phyloP scores from a whole-genome alignment of 1,140 invertebrate genomes.

The Bombus pascuorum region DNA sequence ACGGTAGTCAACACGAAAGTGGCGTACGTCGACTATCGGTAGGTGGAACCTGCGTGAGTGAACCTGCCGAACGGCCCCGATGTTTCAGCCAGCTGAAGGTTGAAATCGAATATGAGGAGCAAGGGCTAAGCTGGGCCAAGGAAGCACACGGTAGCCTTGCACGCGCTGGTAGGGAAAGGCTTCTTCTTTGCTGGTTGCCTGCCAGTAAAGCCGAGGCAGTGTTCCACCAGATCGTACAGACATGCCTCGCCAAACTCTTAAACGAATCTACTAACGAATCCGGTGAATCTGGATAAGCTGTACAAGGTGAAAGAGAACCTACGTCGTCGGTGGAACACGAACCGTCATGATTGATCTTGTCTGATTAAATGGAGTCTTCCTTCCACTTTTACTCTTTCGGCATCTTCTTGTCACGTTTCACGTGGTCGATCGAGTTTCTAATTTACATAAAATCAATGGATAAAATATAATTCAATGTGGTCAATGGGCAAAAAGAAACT shows the following conservation, averaged over 20 bases:
- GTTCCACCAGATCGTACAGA: slow-evolving; percentile 26
- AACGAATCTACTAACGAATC: slow-evolving; percentile 32
- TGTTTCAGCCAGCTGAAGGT: slow-evolving; percentile 53
- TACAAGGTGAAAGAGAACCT: slow-evolving; percentile 15
- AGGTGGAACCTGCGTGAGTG: slow-evolving; percentile 67
- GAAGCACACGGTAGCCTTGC: slow-evolving; percentile 69
- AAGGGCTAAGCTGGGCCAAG: slow-evolving; percentile 66
- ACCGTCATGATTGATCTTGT: slow-evolving; percentile 32
- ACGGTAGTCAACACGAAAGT: slow-evolving; percentile 56
- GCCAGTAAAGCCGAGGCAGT: slow-evolving; percentile 62
- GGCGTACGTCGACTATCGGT: slow-evolving; percentile 58
- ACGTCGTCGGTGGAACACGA: background rate
- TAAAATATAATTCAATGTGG: background rate
- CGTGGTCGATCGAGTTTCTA: background rate
- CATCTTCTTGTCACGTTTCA: slow-evolving; percentile 5
- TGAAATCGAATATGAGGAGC: slow-evolving; percentile 76
- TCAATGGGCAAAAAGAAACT: background rate
- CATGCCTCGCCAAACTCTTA: slow-evolving; percentile 43
- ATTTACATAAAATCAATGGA: background rate
- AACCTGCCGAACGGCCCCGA: slow-evolving; percentile 44
- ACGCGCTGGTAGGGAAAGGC: slow-evolving; percentile 61
- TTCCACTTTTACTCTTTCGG: background rate
- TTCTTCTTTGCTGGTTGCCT: slow-evolving; percentile 67
- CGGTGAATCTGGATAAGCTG: slow-evolving; percentile 39
- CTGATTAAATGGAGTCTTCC: slow-evolving; percentile 24